Evolutionary conservation across 2,797 vertebrate species (phyloP), one percentile per base, ranked within the genome.

Genomic region (Danio jaintianensis): DNA sequence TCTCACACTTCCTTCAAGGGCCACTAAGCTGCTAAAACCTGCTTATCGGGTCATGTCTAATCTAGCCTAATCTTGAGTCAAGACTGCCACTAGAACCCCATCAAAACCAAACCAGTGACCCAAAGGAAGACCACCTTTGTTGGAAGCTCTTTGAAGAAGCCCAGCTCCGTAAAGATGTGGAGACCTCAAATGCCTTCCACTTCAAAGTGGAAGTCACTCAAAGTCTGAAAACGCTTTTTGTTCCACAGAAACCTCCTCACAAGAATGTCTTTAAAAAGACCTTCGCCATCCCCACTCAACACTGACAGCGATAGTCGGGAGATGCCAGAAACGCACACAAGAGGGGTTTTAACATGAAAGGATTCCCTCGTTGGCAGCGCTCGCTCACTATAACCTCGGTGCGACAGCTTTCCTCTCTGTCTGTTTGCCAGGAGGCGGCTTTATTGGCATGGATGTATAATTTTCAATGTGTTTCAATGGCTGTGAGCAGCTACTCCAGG

Each of bases 261-360:
- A 59, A 75, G 47, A 58, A 13, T 13, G n/a, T 47, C 45, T 45
- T 74, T 20, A 38, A 68, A 73, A 74, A 67, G 22, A 79, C 58
- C 53, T 62, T 47, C 6, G 20, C 11, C 29, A 10, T 22, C 48
- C 18, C 48, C 9, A 40, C 59, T 69, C 42, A 50, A 58, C 52
- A 70, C 18, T 16, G 71, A 45, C 55, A 59, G 63, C 45, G 71
- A 62, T 71, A 36, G 63, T 20, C 55, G 66, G 71, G 76, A 71
- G 81, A 80, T 61, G 42, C 36, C 70, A 75, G 55, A 50, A 67
- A 20, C 56, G 5, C 47, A 16, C 45, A 67, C 66, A 71, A 53
- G 52, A 22, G 63, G 11, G 8, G 52, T 68, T 62, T 67, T 47
- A 74, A 73, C 76, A 85, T 72, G 67, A 76, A 80, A 73, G 67